Base-by-base conservation (phyloP, 1,140 invertebrate species). In the Conus ventricosus region DNA sequence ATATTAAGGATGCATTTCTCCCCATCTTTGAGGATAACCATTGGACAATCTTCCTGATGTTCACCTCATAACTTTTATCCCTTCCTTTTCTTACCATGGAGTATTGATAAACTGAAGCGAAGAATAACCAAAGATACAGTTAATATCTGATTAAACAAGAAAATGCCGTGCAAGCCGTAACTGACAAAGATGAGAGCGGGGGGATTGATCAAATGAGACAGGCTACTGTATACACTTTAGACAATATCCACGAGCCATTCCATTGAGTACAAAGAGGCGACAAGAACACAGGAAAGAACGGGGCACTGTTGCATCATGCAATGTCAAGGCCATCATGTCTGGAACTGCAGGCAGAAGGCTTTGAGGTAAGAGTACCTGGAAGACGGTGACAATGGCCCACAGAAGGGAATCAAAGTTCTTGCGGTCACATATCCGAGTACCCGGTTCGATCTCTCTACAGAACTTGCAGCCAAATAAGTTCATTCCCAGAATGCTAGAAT, bases 401-500 rank as follows among this genome's bases (percentile, higher is more conserved):
- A 99, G 97, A 95, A 99, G 97, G 94, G 98, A 97, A 97, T 99
- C 99, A 97, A 99, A 99, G 97, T 99, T 99, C 97, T 99, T 99
- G 96, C 99, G 94, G 92, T 96, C 96, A 94, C 96, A 97, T 88
- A 93, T 93, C 53, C 89, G 89, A 89, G 85, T 89, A 90, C 93
- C 90, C 85, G 92, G 85, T 81, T 97, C 97, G 95, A 97, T 97
- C 95, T 97, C 97, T 63, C 97, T 97, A 97, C 98, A 99, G 97
- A 99, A 99, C 97, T 99, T 99, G 97, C 99, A 99, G 96, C 99
- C 99, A 97, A 99, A 99, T 96, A 99, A 97, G 97, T 99, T 99
- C 99, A 99, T 99, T 91, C 94, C 94, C 63, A 95, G 93, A 91
- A 94, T 95, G 92, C 95, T 95, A 91, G 57, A 93, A 85, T 90